Percentiles rank a stretch among this genome's conserved stretches.
Evolutionary conservation across 2,113 vertebrate species (phyloP).

Genomic region (Pipa parva): DNA sequence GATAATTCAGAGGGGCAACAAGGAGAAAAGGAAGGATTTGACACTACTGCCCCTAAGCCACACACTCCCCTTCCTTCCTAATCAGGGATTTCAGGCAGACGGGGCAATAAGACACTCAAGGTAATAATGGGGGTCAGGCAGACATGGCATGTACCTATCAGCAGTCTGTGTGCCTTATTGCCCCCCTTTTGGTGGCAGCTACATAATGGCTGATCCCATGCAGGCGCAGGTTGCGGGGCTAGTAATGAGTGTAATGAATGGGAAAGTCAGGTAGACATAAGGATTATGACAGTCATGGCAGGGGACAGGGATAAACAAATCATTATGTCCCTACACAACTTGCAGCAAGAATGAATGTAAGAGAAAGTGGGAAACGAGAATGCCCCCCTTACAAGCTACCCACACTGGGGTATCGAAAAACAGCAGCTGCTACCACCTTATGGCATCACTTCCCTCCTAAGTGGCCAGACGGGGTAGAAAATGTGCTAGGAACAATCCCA

Average conservation of each 20-base stretch:
- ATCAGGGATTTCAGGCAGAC: constrained; percentile 14
- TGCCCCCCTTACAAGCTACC: neutral
- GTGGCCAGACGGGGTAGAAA: neutral
- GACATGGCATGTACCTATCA: neutral
- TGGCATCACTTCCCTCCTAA: constrained; percentile 25
- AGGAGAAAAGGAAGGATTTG: constrained; percentile 20
- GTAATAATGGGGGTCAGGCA: neutral
- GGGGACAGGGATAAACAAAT: neutral
- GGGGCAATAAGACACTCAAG: constrained; percentile 30
- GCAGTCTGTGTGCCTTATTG: constrained; percentile 9
- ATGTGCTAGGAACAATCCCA: neutral
- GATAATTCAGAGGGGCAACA: constrained; percentile 13
- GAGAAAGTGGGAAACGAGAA: neutral
- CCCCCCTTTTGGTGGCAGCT: constrained; percentile 32
- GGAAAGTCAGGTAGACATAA: neutral
- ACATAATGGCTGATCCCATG: constrained; percentile 30
- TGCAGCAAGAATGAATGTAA: neutral
- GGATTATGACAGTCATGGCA: constrained; percentile 17
- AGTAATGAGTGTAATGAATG: constrained; percentile 3
- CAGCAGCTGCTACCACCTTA: neutral
- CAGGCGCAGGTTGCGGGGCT: constrained; percentile 5
- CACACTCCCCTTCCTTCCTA: constrained; percentile 27
- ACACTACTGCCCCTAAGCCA: constrained; percentile 22
- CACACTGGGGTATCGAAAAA: neutral
- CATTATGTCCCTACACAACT: neutral